These are phyloP conservation scores for Aphaenogaster floridana DNA, from an alignment of 1,140 invertebrate genomes.

Conservation along the genomic window DNA sequence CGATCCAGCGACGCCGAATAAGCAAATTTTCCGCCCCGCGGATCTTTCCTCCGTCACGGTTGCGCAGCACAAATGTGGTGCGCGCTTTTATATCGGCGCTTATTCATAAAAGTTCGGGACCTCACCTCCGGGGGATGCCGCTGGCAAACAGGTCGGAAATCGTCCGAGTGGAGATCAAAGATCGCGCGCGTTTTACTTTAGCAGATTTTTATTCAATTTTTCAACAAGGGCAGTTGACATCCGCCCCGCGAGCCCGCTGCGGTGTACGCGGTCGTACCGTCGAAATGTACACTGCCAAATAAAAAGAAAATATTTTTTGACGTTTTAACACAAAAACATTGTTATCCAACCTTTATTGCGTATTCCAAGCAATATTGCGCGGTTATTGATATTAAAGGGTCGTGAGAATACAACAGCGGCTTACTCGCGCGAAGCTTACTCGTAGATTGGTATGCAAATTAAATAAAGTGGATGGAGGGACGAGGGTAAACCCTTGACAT, in stretches of 20 bases:
- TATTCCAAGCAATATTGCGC: background rate
- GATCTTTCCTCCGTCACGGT: background rate
- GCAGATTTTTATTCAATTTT: conserved; percentile 1
- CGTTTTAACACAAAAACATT: background rate
- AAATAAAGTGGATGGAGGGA: background rate
- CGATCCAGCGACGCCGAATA: background rate
- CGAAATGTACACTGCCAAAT: background rate
- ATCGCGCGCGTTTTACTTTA: background rate
- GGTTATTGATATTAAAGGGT: background rate
- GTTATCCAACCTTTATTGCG: background rate
- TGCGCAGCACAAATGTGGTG: background rate
- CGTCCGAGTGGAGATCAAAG: conserved; percentile 24
- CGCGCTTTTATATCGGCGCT: background rate
- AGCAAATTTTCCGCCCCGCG: conserved; percentile 3
- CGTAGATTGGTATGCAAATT: conserved; percentile 8
- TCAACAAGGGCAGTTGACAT: background rate
- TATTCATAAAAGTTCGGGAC: background rate
- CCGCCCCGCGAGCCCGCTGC: no score
- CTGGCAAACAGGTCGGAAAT: background rate
- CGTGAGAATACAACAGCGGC: background rate
- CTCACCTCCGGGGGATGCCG: background rate
- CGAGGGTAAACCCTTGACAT: background rate
- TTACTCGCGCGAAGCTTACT: background rate
- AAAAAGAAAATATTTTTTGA: background rate
- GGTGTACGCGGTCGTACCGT: no score